These are phyloP conservation scores for Phoronis australis DNA, from an alignment of 2,888 invertebrate species.

Conservation along the genomic window DNA sequence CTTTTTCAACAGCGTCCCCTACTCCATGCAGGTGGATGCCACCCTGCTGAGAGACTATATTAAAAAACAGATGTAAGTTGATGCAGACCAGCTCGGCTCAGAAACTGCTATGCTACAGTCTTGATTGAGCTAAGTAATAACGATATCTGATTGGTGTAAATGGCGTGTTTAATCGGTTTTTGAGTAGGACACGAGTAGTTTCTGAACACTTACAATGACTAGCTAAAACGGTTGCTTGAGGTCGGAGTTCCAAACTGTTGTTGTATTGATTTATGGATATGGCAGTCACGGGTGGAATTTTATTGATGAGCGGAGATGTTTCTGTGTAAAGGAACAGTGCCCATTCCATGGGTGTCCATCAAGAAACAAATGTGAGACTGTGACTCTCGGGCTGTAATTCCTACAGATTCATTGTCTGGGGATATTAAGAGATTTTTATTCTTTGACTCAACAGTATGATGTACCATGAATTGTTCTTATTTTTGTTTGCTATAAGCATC, in stretches of 20 bases:
- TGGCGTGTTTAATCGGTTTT: not conserved
- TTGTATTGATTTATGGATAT: not conserved
- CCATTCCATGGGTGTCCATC: too few species aligned
- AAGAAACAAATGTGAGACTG: too few species aligned
- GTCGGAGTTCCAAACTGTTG: not conserved
- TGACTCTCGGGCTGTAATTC: too few species aligned
- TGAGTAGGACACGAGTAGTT: not conserved
- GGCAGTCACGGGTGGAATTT: too few species aligned
- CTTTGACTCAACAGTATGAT: too few species aligned
- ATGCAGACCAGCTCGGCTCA: not conserved
- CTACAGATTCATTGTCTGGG: too few species aligned
- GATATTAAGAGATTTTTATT: too few species aligned
- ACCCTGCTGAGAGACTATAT: slow-evolving; percentile 74
- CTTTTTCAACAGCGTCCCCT: too few species aligned
- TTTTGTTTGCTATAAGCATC: too few species aligned
- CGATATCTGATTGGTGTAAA: not conserved
- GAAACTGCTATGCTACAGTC: not conserved
- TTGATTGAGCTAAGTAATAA: not conserved
- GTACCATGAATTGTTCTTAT: too few species aligned
- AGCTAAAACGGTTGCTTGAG: not conserved
- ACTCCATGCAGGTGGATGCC: slow-evolving; percentile 59
- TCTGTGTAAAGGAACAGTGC: too few species aligned
- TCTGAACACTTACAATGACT: not conserved
- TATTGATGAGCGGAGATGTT: too few species aligned
- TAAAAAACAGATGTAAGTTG: slow-evolving; percentile 82